Evolutionary conservation across 2,888 invertebrate species (phyloP).

Genomic region (Rutpela maculata): DNA sequence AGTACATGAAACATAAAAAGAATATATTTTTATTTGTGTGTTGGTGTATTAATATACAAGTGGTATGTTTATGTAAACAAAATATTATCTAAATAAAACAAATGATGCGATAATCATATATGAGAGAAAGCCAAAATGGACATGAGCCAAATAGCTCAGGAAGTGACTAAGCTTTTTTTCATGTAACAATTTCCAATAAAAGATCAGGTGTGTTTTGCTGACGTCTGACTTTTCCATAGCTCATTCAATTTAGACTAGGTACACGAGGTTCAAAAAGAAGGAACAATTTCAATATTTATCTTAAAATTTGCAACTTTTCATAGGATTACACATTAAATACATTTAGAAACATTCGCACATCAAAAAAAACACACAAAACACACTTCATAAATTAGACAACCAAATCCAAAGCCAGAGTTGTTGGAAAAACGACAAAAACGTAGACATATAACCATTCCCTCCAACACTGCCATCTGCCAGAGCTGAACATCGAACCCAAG

Average conservation of each 20-base stretch:
- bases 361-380: too few species aligned
- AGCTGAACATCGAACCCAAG: too few species aligned
- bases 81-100: neutral
- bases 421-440: too few species aligned
- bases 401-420: too few species aligned
- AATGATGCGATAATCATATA: neutral
- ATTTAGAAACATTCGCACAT: too few species aligned
- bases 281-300: too few species aligned
- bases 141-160: slow-evolving; percentile 11
- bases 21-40: neutral
- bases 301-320: too few species aligned
- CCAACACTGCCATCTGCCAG: too few species aligned
- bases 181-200: neutral
- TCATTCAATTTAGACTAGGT: too few species aligned
- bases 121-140: slow-evolving; percentile 3
- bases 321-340: neutral
- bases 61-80: neutral
- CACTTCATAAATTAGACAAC: too few species aligned
- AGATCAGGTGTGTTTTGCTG: neutral
- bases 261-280: too few species aligned
- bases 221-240: neutral
- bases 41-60: neutral
- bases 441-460: too few species aligned
- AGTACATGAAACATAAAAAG: neutral
- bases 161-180: slow-evolving; percentile 2